Conservation (phyloP, 2,888 invertebrate genomes). For the Ormyrus rosae region DNA sequence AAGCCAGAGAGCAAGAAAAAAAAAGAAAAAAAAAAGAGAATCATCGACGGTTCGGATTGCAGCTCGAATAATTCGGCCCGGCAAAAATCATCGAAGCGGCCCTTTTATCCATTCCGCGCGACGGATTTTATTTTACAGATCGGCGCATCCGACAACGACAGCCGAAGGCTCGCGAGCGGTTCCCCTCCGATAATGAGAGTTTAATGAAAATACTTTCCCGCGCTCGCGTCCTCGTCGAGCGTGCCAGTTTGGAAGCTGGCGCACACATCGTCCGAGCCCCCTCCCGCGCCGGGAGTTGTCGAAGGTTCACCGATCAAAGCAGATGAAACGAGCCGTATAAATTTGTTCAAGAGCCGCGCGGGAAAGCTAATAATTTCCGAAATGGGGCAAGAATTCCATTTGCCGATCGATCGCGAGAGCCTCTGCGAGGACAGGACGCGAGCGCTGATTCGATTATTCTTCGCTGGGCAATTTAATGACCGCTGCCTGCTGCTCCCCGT, state of each 20-base stretch:
- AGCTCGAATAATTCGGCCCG: too few species aligned
- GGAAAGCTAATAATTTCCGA: constrained; percentile 40
- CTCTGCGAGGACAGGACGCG: too few species aligned
- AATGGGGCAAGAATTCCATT: constrained; percentile 30
- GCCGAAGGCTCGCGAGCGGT: neutral
- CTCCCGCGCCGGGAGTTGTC: too few species aligned
- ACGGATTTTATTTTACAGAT: constrained; percentile 15
- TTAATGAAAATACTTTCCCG: constrained; percentile 57
- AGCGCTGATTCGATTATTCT: constrained; percentile 7
- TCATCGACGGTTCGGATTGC: too few species aligned
- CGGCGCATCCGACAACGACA: neutral
- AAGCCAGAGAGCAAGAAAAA: too few species aligned
- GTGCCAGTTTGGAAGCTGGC: constrained; percentile 21
- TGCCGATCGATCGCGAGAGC: neutral
- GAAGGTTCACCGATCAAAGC: constrained; percentile 48
- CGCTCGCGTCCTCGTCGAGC: neutral
- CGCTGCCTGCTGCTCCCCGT: neutral
- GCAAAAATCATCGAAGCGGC: too few species aligned
- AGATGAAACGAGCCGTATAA: constrained; percentile 46
- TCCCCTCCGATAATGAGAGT: constrained; percentile 46
- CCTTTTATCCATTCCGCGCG: neutral
- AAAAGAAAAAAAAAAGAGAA: too few species aligned
- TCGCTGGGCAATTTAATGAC: constrained; percentile 9
- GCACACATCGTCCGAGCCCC: neutral
- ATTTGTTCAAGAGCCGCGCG: constrained; percentile 34